Base-by-base conservation (phyloP, 2,797 vertebrate species). In the Sebastes diaconus region DNA sequence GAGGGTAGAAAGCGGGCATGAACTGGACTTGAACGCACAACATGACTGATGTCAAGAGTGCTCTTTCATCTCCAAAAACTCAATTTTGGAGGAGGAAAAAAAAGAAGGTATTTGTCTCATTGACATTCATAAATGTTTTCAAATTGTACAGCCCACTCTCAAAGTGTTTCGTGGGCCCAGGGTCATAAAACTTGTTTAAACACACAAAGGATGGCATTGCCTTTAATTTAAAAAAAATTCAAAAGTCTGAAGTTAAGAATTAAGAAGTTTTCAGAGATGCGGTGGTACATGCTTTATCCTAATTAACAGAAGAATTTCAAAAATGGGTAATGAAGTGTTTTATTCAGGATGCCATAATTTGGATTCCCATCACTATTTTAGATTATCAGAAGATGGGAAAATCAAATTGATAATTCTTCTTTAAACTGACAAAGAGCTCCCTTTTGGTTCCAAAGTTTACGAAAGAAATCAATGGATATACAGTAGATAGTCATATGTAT, bases 21-120 rank as follows among this genome's bases (percentile, higher is more conserved):
- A 75, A 71, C 60, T 68, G 68, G 70, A 82, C 66, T 72, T 74
- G 66, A 84, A 80, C 80, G 20, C 30, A 46, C 34, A 84, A 79
- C 63, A 73, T 25, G 32, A 77, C 66, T 12, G 30, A 67, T 75
- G 39, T 75, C 50, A 27, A 61, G 54, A 9, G 8, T 20, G 34
- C 22, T 63, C 73, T 85, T 81, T 79, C 34, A 83, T 80, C 73
- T 73, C 24, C 59, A 42, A 55, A 68, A 79, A 64, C n/a, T 68
- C 52, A 18, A 54, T 30, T 24, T 64, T 69, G 72, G 3, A 64
- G 16, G 8, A 9, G 46, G 0, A 50, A 50, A 52, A 50, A 52
- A 52, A n/a, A 50, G 18, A 52, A 29, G 20, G 24, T 36, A 7
- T 10, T 57, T 73, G 64, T 42, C 63, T 52, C 63, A 73, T 55